These are phyloP conservation scores for Trypoxylus dichotomus DNA, from an alignment of 1,140 invertebrate species.

Conservation along the genomic window DNA sequence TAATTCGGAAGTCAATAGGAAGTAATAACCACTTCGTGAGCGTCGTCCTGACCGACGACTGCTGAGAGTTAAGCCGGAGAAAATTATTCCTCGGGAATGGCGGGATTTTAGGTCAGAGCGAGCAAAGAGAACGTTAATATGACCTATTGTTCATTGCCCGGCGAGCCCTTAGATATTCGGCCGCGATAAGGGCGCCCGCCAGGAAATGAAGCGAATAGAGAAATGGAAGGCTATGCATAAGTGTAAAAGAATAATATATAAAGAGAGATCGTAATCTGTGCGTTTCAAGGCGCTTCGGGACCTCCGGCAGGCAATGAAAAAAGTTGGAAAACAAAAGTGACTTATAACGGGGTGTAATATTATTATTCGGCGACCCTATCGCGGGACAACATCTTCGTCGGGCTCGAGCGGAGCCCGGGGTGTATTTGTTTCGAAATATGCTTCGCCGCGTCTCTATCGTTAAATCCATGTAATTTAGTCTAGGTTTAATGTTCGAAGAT, in stretches of 20 bases:
- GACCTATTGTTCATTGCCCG: background rate
- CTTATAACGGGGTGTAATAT: background rate
- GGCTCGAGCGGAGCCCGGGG: background rate
- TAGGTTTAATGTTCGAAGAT: background rate
- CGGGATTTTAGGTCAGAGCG: background rate
- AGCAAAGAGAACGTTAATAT: background rate
- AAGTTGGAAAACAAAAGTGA: background rate
- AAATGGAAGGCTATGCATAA: background rate
- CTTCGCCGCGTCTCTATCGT: background rate
- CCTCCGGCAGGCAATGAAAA: background rate
- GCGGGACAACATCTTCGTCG: background rate
- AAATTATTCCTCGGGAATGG: background rate
- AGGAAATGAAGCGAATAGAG: background rate
- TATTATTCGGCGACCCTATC: background rate
- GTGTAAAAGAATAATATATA: conserved; percentile 4
- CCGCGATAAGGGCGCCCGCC: background rate
- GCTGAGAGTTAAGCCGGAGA: background rate
- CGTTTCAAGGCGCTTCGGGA: background rate
- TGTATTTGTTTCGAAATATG: background rate
- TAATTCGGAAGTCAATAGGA: background rate
- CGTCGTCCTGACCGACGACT: background rate
- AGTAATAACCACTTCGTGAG: background rate
- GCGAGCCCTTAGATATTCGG: background rate
- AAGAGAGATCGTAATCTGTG: background rate
- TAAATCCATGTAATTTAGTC: background rate